Conservation (phyloP, 1,140 invertebrate genomes). For the Ceratina calcarata region DNA sequence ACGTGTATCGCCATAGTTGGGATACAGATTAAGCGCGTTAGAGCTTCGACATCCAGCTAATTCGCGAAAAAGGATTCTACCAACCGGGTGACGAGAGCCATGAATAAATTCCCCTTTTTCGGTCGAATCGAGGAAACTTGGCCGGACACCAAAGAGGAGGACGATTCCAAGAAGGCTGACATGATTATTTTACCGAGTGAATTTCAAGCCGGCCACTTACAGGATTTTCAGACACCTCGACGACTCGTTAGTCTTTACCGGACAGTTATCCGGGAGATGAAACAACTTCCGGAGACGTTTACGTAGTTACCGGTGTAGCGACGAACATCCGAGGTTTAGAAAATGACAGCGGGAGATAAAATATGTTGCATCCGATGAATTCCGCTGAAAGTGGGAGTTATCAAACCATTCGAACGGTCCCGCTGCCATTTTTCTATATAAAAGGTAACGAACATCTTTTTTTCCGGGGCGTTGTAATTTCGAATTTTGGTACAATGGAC, state of each 20-base stretch:
- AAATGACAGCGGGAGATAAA: not conserved
- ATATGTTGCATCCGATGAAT: not conserved
- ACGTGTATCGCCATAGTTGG: conserved; percentile 74
- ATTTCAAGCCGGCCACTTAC: not conserved
- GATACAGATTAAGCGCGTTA: conserved; percentile 76
- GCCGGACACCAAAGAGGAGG: not conserved
- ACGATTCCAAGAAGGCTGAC: not conserved
- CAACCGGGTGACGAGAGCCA: conserved; percentile 38
- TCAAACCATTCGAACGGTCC: conserved; percentile 34
- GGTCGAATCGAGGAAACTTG: conserved; percentile 6
- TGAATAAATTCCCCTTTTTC: conserved; percentile 60
- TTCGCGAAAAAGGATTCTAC: conserved; percentile 63
- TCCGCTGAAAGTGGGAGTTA: conserved; percentile 21
- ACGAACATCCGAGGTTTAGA: too few species aligned
- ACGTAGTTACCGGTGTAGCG: not conserved
- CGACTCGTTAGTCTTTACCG: not conserved
- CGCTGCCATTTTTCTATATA: conserved; percentile 37
- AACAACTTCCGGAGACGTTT: not conserved
- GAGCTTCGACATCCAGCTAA: conserved; percentile 70
- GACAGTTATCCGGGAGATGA: not conserved
- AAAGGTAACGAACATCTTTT: conserved; percentile 33
- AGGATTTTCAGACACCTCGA: not conserved
- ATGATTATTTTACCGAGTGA: not conserved
- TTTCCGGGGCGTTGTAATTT: conserved; percentile 58
- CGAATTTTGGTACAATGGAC: conserved; percentile 62